Evolutionary conservation across 2,797 vertebrate genomes (phyloP).

Genomic region (Loris lydekkerianus): DNA sequence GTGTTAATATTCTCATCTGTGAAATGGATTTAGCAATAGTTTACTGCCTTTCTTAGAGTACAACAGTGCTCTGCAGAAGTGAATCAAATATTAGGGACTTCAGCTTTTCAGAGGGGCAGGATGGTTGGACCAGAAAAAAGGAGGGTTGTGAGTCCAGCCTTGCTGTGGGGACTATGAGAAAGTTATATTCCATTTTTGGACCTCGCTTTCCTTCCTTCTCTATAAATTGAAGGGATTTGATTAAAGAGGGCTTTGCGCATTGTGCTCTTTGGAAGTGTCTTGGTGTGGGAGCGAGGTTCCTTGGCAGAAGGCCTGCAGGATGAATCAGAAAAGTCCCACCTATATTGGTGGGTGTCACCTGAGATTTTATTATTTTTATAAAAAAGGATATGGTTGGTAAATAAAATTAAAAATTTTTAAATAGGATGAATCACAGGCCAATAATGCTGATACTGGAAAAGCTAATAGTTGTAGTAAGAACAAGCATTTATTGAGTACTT

Average conservation of each 20-base stretch:
- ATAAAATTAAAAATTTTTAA: conserved; percentile 1
- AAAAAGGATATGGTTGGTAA: conserved; percentile 7
- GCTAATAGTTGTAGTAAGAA: neutral
- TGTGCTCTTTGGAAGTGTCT: neutral
- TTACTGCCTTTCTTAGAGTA: neutral
- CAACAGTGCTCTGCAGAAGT: neutral
- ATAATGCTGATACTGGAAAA: neutral
- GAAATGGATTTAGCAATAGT: neutral
- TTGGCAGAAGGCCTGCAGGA: neutral
- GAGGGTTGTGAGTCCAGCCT: neutral
- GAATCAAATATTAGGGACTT: neutral
- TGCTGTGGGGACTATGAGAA: neutral
- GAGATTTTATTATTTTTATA: neutral
- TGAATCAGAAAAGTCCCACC: neutral
- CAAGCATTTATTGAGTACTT: neutral
- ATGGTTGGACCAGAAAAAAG: neutral
- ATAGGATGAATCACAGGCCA: neutral
- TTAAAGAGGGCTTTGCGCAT: neutral
- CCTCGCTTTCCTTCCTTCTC: neutral
- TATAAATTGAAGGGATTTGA: neutral
- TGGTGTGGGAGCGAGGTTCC: neutral
- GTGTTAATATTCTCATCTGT: neutral
- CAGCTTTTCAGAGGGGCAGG: neutral
- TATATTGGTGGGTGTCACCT: neutral
- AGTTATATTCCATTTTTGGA: neutral